These are phyloP conservation scores for Botia kubotai DNA, from an alignment of 2,797 vertebrate species.

Conservation along the genomic window DNA sequence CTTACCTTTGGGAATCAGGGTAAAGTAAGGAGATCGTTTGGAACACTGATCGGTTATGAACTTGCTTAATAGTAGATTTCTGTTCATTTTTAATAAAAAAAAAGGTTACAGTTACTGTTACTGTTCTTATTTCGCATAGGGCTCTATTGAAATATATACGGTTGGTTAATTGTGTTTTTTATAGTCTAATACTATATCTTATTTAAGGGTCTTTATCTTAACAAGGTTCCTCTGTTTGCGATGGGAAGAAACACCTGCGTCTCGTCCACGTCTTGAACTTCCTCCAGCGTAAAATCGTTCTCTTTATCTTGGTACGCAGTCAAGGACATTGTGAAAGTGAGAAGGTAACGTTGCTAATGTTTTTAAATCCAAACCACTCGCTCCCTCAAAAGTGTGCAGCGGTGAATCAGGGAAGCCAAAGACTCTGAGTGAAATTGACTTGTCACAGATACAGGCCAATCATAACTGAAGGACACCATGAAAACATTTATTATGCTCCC, in stretches of 20 bases:
- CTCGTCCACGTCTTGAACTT: conserved; percentile 58
- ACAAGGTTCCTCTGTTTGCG: conserved; percentile 68
- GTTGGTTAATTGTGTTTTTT: not conserved
- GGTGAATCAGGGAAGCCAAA: not conserved
- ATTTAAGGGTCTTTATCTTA: conserved; percentile 66
- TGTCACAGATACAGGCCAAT: conserved; percentile 28
- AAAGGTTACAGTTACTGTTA: no score
- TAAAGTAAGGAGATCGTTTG: no score
- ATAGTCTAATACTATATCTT: conserved; percentile 61
- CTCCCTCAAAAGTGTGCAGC: conserved; percentile 37
- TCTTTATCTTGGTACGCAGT: conserved; percentile 62
- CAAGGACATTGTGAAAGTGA: conserved; percentile 58
- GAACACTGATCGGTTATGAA: no score
- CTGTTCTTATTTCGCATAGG: not conserved
- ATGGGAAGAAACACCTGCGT: conserved; percentile 73
- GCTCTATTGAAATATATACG: not conserved
- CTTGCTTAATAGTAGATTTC: no score
- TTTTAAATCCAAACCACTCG: conserved; percentile 49
- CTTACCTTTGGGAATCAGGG: no score
- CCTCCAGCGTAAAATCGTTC: conserved; percentile 65
- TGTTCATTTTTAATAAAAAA: not conserved
- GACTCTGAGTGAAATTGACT: conserved; percentile 35
- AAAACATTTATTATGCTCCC: conserved; percentile 47
- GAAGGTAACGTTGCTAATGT: conserved; percentile 53
- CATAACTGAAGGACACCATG: conserved; percentile 42